Conservation (phyloP, 2,797 vertebrate species). For the Psittacula echo region DNA sequence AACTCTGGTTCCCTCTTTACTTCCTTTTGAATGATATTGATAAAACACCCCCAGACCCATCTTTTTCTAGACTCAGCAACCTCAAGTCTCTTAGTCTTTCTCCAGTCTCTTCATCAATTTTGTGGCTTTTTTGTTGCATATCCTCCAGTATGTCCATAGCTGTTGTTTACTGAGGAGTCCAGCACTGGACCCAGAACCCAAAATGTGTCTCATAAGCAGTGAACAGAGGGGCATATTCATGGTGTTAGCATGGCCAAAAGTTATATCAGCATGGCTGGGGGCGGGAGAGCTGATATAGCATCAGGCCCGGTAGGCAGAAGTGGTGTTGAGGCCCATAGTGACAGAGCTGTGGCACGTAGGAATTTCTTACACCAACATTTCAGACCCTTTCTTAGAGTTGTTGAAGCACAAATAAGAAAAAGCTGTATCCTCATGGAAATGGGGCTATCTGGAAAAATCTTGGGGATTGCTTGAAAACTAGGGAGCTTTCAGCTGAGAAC, state of each 20-base stretch:
- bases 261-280: neutral
- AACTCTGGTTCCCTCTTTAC: neutral
- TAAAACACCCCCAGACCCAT: neutral
- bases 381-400: too few relatives aligned
- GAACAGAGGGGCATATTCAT: neutral
- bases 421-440: neutral
- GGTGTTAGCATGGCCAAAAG: neutral
- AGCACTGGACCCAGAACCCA: neutral
- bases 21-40: neutral
- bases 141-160: neutral
- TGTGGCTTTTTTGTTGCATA: neutral
- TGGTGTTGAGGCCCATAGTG: too few relatives aligned
- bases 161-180: neutral
- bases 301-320: fast-evolving
- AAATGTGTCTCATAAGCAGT: neutral
- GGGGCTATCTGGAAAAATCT: neutral
- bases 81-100: neutral
- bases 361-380: fast-evolving
- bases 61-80: neutral
- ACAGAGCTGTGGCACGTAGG: neutral
- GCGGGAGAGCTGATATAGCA: neutral
- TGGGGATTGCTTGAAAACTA: neutral
- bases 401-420: neutral
- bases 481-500: neutral
- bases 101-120: neutral